Conservation (phyloP, 2,888 invertebrate species). For the Yponomeuta cagnagella region DNA sequence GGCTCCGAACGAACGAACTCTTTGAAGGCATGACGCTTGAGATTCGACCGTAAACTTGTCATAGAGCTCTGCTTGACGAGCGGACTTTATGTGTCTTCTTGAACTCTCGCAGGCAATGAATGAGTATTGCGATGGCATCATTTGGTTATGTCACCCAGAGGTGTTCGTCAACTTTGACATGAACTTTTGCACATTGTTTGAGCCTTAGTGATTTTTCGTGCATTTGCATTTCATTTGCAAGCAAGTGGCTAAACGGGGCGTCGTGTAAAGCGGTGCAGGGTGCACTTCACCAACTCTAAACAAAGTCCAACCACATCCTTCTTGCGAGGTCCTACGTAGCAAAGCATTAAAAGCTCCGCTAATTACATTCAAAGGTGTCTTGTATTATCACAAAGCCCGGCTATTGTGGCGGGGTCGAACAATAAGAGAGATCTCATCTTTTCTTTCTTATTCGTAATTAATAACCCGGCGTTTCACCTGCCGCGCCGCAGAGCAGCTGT, state of each 20-base stretch:
- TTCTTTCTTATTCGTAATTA: constrained; percentile 2
- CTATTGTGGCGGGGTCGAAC: not conserved
- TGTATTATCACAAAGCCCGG: not conserved
- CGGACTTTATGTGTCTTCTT: not conserved
- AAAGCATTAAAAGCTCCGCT: not conserved
- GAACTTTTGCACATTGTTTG: not conserved
- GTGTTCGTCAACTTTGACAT: not conserved
- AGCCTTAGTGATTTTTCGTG: not conserved
- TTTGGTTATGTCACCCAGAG: not conserved
- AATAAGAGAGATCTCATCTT: not conserved
- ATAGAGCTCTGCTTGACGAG: not conserved
- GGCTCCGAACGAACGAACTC: too few relatives aligned
- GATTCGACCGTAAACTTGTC: too few relatives aligned
- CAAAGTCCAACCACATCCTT: not conserved
- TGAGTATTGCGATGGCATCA: not conserved
- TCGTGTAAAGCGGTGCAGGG: not conserved
- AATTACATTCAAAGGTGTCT: not conserved
- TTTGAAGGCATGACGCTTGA: too few relatives aligned
- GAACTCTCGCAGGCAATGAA: not conserved
- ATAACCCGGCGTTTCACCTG: not conserved
- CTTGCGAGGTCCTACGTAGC: not conserved
- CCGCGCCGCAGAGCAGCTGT: not conserved
- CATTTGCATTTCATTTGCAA: not conserved
- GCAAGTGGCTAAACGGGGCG: not conserved
- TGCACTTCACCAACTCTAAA: not conserved